Evolutionary conservation across 2,797 vertebrate genomes (phyloP), one percentile per base, ranked within the genome.

Genomic region (Urophycis tenuis): DNA sequence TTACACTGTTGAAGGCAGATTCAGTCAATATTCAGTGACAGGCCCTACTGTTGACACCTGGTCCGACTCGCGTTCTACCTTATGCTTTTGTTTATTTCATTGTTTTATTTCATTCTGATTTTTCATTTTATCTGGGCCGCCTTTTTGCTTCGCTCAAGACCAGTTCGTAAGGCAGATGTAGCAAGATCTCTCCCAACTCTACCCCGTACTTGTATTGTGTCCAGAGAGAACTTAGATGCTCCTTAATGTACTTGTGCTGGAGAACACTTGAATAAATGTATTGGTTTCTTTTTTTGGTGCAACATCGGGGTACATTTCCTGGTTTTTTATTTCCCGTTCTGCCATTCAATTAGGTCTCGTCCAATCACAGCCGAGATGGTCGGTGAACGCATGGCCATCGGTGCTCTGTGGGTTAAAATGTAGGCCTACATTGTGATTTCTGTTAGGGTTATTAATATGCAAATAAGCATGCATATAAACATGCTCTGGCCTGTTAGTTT

Each of bases 261-360:
- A 96, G 94, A 97, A 98, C 95, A 98, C 96, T 97, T 98, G 96
- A 97, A 98, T 97, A 97, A 98, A 98, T 96, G 95, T 96, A 93
- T 95, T 96, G 95, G 60, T 67, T 67, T 67, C 60, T 29, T 95
- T 97, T 97, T 97, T 96, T 97, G 96, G 95, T 97, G 95, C 92
- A 95, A 95, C 95, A 93, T 11, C 12, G 8, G 25, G 11, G n/a
- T 5, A 29, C 60, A 12, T 11, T 67, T 29, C 10, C 60, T 67
- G 60, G 60, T 29, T 64, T 64, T 2, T 64, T n/a, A 22, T 60
- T 60, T 60, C 9, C 25, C 19, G 22, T 60, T 60, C 25, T 29
- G 29, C 60, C n/a, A 14, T 29, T 67, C 2, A 3, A 60, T 29
- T 29, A 29, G 60, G 25, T 29, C 11, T 67, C 60, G 4, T 67